Percentiles rank a stretch among this genome's conserved stretches.
Evolutionary conservation across 2,888 invertebrate species (phyloP).

Genomic region (Phalera bucephala): DNA sequence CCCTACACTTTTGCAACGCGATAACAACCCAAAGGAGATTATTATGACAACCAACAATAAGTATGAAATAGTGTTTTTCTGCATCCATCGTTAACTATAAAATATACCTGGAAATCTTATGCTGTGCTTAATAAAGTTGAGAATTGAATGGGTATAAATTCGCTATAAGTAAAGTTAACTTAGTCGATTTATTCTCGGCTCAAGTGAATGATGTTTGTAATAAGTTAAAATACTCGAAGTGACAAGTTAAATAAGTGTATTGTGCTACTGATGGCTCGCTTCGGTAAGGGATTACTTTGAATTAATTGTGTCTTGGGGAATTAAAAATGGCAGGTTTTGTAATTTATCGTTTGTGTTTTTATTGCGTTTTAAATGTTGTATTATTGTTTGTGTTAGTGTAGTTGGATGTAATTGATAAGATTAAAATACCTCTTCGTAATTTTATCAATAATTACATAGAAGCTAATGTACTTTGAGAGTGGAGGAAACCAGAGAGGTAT

Average conservation of each 20-base stretch:
- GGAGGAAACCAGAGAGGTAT: no score
- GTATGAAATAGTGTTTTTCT: constrained; percentile 45
- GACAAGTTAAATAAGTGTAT: constrained; percentile 54
- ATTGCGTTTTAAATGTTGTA: no score
- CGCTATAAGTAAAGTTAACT: constrained; percentile 9
- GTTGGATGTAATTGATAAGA: no score
- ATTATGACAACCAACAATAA: constrained; percentile 56
- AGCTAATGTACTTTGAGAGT: no score
- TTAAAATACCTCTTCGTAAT: no score
- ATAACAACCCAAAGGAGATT: constrained; percentile 47
- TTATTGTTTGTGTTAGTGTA: no score
- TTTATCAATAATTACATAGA: no score
- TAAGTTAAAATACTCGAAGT: constrained; percentile 57
- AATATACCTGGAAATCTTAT: constrained; percentile 9
- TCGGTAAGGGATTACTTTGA: constrained; percentile 18
- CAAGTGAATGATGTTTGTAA: constrained; percentile 56
- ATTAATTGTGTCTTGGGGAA: constrained; percentile 29
- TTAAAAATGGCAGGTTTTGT: constrained; percentile 17
- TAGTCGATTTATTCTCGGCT: constrained; percentile 31
- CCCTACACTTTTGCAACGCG: constrained; percentile 38
- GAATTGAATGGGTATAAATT: constrained; percentile 9
- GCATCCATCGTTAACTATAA: constrained; percentile 11
- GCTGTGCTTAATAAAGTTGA: constrained; percentile 8
- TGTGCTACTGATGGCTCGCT: constrained; percentile 56
- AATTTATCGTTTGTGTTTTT: no score